phyloP scores from a whole-genome alignment of 2,113 vertebrate genomes.

The Syngnathoides biaculeatus region DNA sequence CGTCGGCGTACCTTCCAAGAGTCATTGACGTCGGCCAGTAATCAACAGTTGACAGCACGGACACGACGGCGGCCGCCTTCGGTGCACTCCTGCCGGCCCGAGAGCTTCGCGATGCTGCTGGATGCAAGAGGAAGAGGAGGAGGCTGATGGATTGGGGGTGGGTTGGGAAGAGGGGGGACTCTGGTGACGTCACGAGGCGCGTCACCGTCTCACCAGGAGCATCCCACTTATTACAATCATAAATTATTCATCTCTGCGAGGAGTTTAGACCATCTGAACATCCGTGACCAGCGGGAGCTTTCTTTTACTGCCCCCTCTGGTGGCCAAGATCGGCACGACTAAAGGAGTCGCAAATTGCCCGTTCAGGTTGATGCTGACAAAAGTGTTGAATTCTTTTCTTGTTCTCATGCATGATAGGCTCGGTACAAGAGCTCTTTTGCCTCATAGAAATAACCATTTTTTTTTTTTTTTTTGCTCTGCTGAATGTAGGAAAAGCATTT shows the following conservation, averaged over 20 bases:
- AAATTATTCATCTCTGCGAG: not conserved
- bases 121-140: slow-evolving; percentile 5
- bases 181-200: not conserved
- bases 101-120: slow-evolving; percentile 10
- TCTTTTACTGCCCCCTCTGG: not conserved
- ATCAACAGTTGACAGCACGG: slow-evolving; percentile 68
- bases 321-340: not conserved
- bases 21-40: slow-evolving; percentile 73
- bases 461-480: no score
- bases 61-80: slow-evolving; percentile 39
- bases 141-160: not conserved
- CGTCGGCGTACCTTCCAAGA: slow-evolving; percentile 72
- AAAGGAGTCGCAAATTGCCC: no score
- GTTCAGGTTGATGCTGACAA: no score
- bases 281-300: not conserved
- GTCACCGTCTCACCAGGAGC: not conserved
- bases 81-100: slow-evolving; percentile 13
- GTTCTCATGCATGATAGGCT: no score
- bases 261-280: not conserved
- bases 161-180: not conserved
- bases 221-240: not conserved
- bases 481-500: no score
- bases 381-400: no score
- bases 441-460: no score
- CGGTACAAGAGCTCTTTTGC: no score